Percentiles rank a stretch among this genome's conserved stretches.
Conservation (phyloP, 2,113 vertebrate species). For the Xiphophorus couchianus region DNA sequence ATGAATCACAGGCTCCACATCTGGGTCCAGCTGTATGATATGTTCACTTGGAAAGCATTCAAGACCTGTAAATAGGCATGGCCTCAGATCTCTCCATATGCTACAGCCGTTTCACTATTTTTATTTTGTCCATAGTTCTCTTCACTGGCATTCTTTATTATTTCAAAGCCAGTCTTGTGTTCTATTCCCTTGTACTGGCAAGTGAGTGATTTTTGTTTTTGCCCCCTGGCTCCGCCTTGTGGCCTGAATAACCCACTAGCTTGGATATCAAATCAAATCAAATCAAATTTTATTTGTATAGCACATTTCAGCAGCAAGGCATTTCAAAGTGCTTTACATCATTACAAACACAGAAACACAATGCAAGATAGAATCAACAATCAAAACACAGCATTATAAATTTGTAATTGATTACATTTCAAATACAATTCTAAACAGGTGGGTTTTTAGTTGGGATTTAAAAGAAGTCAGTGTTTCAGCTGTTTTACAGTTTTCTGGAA, state of each 20-base stretch:
- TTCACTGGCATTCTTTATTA: not conserved
- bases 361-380: too few species aligned
- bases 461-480: too few species aligned
- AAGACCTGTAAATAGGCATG: not conserved
- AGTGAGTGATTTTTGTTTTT: not conserved
- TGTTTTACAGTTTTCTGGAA: too few species aligned
- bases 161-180: not conserved
- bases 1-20: not conserved
- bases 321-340: too few species aligned
- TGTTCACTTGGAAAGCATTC: not conserved
- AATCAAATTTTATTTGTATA: too few species aligned
- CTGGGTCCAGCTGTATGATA: not conserved
- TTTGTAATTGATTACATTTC: too few species aligned
- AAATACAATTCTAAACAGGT: too few species aligned
- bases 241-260: constrained; percentile 2
- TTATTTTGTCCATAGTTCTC: not conserved
- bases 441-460: too few species aligned
- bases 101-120: not conserved
- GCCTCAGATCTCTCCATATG: not conserved
- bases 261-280: not conserved
- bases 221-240: constrained; percentile 17
- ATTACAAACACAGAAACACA: too few species aligned
- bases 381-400: too few species aligned
- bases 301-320: too few species aligned
- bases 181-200: not conserved